Conservation (phyloP, 92 coral and sea anemone species). For the Phenganax marumi region DNA sequence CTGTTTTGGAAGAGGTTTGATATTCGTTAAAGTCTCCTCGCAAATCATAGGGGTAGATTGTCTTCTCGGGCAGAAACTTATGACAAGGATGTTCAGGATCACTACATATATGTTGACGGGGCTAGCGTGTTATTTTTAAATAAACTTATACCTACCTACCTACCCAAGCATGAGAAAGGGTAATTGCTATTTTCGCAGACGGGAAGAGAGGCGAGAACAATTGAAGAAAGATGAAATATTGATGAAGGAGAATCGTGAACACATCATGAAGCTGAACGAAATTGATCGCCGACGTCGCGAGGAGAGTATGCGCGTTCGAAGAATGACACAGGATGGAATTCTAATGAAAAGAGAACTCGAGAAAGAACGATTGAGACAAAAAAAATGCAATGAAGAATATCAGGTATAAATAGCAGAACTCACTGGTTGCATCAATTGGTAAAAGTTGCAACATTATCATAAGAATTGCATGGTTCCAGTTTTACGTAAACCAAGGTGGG, state of each 20-base stretch:
- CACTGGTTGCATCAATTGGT: neutral
- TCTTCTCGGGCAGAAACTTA: no score
- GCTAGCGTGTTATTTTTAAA: no score
- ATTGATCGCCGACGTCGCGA: slow-evolving; percentile 29
- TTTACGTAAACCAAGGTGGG: no score
- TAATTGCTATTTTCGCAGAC: slow-evolving; percentile 31
- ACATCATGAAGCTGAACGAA: slow-evolving; percentile 57
- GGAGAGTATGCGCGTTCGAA: neutral
- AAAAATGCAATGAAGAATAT: slow-evolving; percentile 49
- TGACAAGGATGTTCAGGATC: no score
- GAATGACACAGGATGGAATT: slow-evolving; percentile 15
- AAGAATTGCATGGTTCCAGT: no score
- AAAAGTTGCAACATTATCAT: no score
- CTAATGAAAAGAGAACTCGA: slow-evolving; percentile 23
- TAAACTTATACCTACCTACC: no score
- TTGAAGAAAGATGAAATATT: slow-evolving; percentile 31
- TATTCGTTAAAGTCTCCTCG: no score
- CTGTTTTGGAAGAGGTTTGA: no score
- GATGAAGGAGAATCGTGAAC: slow-evolving; percentile 51
- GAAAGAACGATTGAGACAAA: slow-evolving; percentile 44
- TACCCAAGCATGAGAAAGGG: neutral
- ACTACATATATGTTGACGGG: no score
- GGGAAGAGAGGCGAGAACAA: slow-evolving; percentile 56
- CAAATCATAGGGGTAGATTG: no score
- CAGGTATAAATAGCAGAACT: neutral